A percentile compares a stretch with the other conserved stretches of the same genome.
Conservation (phyloP, 1,140 invertebrate genomes). For the Lanistes nyassanus region DNA sequence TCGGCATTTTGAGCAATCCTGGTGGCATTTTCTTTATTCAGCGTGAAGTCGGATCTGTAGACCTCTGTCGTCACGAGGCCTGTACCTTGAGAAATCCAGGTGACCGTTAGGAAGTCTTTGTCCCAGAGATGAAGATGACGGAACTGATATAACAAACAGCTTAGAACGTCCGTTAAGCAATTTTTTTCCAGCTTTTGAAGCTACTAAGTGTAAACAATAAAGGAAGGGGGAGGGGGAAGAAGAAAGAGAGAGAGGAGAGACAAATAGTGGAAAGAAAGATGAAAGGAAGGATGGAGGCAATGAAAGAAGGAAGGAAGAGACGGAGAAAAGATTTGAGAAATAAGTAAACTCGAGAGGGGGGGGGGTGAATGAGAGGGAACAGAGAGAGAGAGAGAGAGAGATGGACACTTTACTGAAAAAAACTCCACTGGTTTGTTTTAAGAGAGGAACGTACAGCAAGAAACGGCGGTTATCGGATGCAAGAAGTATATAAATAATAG, state of each 20-base stretch:
- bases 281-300: neutral
- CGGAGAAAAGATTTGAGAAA: no score
- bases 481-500: no score
- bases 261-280: neutral
- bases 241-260: slow-evolving; percentile 1
- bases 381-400: no score
- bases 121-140: neutral
- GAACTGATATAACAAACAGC: neutral
- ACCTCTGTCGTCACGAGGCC: neutral
- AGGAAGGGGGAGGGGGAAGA: neutral
- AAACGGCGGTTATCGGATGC: no score
- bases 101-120: neutral
- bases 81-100: neutral
- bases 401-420: no score
- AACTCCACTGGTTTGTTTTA: no score
- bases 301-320: neutral
- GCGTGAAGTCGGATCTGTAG: neutral
- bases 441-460: no score
- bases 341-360: no score
- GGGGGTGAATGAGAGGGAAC: no score
- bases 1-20: neutral
- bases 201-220: neutral
- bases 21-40: neutral
- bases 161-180: neutral
- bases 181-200: neutral